These are phyloP conservation scores for Microcebus lehilahytsara DNA, from an alignment of 2,113 vertebrate genomes.

Conservation along the genomic window DNA sequence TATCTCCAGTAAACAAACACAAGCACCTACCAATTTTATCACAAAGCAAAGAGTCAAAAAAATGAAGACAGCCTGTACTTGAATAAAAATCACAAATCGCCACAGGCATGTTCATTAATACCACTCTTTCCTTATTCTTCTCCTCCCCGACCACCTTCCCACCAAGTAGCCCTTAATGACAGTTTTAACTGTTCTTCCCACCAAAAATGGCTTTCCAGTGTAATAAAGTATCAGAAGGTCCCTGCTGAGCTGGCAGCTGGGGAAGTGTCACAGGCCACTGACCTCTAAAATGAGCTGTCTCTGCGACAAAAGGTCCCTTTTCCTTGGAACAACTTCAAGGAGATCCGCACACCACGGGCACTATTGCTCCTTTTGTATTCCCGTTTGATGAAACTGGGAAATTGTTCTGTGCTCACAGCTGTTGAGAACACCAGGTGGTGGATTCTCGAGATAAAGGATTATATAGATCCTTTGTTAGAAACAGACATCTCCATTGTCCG, in stretches of 20 bases:
- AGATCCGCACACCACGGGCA: not conserved
- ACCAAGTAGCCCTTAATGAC: not conserved
- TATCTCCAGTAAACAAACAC: not conserved
- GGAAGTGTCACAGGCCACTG: constrained; percentile 68
- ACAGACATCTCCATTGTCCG: not conserved
- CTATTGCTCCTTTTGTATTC: constrained; percentile 35
- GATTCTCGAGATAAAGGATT: constrained; percentile 54
- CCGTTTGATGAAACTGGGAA: constrained; percentile 75
- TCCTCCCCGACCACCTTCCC: not conserved
- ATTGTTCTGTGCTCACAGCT: constrained; percentile 46
- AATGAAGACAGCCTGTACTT: not conserved
- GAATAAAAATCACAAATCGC: constrained; percentile 12
- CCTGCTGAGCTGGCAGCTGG: constrained; percentile 69
- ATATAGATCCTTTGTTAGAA: constrained; percentile 51
- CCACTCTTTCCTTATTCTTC: not conserved
- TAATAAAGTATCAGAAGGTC: constrained; percentile 34
- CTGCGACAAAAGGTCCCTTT: constrained; percentile 62
- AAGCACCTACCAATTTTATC: not conserved
- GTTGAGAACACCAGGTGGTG: constrained; percentile 56
- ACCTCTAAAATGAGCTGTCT: constrained; percentile 75
- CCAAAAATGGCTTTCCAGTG: constrained; percentile 52
- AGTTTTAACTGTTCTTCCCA: constrained; percentile 6
- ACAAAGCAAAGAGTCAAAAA: not conserved
- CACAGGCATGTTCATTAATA: not conserved
- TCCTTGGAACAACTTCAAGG: constrained; percentile 47